Conservation (phyloP, 2,888 invertebrate genomes). For the Eilema caniola region DNA sequence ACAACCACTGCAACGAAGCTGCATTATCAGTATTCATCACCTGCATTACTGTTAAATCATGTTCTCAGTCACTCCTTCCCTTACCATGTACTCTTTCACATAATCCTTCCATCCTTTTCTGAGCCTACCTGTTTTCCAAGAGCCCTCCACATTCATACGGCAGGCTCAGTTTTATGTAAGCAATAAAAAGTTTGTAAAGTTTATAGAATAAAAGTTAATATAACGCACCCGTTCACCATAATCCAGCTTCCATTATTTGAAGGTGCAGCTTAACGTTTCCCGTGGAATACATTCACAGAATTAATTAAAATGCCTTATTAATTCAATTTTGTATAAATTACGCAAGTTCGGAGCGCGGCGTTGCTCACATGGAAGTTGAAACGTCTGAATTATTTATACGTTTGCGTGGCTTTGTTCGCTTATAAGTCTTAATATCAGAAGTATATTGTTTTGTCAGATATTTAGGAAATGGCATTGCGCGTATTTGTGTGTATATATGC, state of each 20-base stretch:
- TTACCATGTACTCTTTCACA: too few relatives aligned
- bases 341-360: constrained; percentile 46
- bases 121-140: neutral
- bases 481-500: too few relatives aligned
- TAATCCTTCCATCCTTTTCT: neutral
- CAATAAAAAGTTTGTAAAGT: constrained; percentile 1
- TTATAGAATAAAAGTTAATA: neutral
- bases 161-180: neutral
- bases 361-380: constrained; percentile 30
- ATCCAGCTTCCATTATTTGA: constrained; percentile 37
- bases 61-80: neutral
- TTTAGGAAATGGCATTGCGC: neutral
- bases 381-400: constrained; percentile 20
- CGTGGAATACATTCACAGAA: constrained; percentile 56
- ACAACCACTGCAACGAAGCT: too few relatives aligned
- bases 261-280: constrained; percentile 54
- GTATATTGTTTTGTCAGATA: neutral
- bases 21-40: too few relatives aligned
- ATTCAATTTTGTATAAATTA: constrained; percentile 58
- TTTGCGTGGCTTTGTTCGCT: constrained; percentile 14
- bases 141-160: neutral
- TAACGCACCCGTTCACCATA: constrained; percentile 9
- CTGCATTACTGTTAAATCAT: too few relatives aligned
- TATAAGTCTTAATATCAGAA: constrained; percentile 2
- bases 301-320: constrained; percentile 71